A percentile compares a stretch with the other conserved stretches of the same genome.
Conservation (phyloP, 1,140 invertebrate genomes). For the Sogatella furcifera region DNA sequence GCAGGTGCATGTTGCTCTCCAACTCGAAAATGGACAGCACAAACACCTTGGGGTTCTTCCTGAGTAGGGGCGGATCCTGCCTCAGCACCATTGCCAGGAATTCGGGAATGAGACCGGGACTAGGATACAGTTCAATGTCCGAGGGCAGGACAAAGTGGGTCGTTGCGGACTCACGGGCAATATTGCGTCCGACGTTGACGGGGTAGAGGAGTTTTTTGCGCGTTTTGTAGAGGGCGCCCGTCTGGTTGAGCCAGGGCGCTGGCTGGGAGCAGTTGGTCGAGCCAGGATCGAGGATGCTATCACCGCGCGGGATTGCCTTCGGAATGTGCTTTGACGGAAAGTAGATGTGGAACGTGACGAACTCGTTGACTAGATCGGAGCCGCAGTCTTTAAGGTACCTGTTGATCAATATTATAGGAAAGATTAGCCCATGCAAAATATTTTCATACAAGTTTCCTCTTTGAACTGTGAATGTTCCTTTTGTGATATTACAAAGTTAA, state of each 20-base stretch:
- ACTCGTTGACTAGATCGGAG: constrained; percentile 52
- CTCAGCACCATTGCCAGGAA: constrained; percentile 73
- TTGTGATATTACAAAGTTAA: too few species aligned
- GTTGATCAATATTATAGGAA: background rate
- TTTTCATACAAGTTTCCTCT: too few species aligned
- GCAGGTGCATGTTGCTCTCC: constrained; percentile 44
- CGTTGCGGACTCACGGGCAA: constrained; percentile 66
- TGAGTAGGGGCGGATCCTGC: constrained; percentile 49
- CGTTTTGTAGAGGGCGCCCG: constrained; percentile 60
- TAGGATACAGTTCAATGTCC: constrained; percentile 82
- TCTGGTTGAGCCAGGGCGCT: constrained; percentile 55
- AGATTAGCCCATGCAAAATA: too few species aligned
- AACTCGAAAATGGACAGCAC: constrained; percentile 77
- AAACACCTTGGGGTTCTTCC: constrained; percentile 62
- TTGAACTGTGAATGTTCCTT: too few species aligned
- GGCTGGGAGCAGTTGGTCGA: constrained; percentile 55
- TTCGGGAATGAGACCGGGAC: constrained; percentile 57
- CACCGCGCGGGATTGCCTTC: constrained; percentile 49
- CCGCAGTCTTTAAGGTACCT: constrained; percentile 43
- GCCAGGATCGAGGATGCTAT: constrained; percentile 41
- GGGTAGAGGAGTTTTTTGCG: constrained; percentile 74
- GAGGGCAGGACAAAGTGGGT: constrained; percentile 78
- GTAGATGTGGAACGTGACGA: constrained; percentile 77
- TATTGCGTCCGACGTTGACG: constrained; percentile 77
- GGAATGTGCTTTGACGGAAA: constrained; percentile 78